Evolutionary conservation across 2,888 invertebrate species (phyloP), one percentile per base, ranked within the genome.

Genomic region (Metopia argyrocephala): DNA sequence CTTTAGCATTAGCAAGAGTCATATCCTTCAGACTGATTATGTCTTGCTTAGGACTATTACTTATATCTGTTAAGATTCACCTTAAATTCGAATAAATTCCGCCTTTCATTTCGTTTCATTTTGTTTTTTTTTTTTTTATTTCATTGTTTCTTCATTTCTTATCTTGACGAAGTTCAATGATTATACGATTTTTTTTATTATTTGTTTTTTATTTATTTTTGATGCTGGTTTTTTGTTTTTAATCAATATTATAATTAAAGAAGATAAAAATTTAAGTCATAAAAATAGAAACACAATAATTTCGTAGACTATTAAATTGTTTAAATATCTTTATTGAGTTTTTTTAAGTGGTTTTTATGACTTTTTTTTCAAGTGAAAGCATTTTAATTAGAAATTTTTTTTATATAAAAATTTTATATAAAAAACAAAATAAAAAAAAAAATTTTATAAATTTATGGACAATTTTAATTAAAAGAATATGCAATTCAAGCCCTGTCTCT

Each of bases 231-330:
- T 38, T 38, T 3, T 38, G 38, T 9, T 3, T 38, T 38, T 38
- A 12, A 12, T 38, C 15, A 3, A 12, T 12, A 15, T 38, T 12
- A 38, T 38, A 38, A 38, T 38, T 38, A 12, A 12, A 9, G 38
- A 38, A 12, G 9, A 38, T 38, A 21, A 45, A 15, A 18, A 38
- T 52, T 31, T 23, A 9, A 12, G 20, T 57, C 56, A 5, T 3
- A 20, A 2, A 25, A 21, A 57, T 61, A 61, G 71, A 76, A 75
- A 71, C 56, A 15, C 27, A 66, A 74, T 54, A 68, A 62, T 64
- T 74, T 74, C 54, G 69, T 78, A 70, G 65, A 56, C 78, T 74
- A 74, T 81, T n/a, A 78, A 81, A 66, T 74, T 56, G 73, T 65
- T 38, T 38, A 38, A 38, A 38, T 38, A 38, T 12, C 38, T 38